A percentile compares a stretch with the other conserved stretches of the same genome.
phyloP scores from a whole-genome alignment of 2,113 vertebrate genomes.

The Corythornis cristatus region DNA sequence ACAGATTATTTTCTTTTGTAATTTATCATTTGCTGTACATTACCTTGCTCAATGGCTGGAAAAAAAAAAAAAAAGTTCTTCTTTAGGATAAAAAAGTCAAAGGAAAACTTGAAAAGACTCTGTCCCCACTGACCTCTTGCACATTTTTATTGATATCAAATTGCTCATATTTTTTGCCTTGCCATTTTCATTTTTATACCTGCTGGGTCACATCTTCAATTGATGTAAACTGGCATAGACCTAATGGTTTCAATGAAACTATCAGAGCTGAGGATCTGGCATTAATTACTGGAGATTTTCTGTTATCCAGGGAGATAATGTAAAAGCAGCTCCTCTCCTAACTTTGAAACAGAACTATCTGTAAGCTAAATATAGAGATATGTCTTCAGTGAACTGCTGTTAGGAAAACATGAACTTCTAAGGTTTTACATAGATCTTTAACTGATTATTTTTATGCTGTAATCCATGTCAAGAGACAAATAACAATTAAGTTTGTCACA shows the following conservation, averaged over 20 bases:
- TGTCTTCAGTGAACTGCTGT: background rate
- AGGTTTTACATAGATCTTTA: background rate
- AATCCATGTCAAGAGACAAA: background rate
- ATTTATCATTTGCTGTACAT: constrained; percentile 34
- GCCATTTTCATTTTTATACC: constrained; percentile 42
- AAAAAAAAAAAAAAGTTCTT: background rate
- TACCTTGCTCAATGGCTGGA: background rate
- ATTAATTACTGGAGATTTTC: constrained; percentile 32
- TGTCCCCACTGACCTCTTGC: constrained; percentile 35
- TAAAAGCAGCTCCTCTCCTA: constrained; percentile 3
- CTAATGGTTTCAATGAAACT: constrained; percentile 42
- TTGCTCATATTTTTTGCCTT: constrained; percentile 51
- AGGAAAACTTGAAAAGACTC: constrained; percentile 46
- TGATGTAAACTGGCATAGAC: constrained; percentile 29
- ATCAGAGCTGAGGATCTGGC: constrained; percentile 6
- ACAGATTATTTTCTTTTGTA: constrained; percentile 19
- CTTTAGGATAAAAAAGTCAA: constrained; percentile 15
- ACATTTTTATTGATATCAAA: constrained; percentile 64
- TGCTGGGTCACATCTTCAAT: constrained; percentile 41
- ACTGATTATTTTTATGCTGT: background rate
- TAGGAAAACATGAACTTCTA: background rate
- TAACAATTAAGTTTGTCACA: background rate
- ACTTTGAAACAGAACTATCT: background rate
- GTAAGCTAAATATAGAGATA: background rate
- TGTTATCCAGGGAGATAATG: constrained; percentile 22